These are phyloP conservation scores for Callaeas wilsoni DNA, from an alignment of 2,113 vertebrate species.

Conservation along the genomic window DNA sequence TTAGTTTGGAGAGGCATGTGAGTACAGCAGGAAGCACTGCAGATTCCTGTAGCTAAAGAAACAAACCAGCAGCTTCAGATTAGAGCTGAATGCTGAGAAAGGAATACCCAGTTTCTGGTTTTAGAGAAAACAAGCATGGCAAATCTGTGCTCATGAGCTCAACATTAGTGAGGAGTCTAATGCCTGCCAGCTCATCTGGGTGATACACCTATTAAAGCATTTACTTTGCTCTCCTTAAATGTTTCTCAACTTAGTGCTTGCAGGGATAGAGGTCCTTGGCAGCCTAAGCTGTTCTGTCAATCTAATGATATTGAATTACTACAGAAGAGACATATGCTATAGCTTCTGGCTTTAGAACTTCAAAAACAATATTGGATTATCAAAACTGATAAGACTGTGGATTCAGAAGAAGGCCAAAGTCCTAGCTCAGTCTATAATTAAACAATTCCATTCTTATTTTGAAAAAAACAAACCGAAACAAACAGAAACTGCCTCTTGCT, in stretches of 20 bases:
- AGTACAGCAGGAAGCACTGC: neutral
- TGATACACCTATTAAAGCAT: neutral
- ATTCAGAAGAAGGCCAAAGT: neutral
- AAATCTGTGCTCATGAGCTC: neutral
- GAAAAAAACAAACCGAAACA: neutral
- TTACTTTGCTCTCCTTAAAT: neutral
- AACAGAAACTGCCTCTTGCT: slow-evolving; percentile 25
- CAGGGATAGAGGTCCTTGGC: neutral
- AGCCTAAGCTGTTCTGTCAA: neutral
- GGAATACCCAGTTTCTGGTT: neutral
- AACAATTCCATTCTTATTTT: slow-evolving; percentile 4
- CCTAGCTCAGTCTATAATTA: neutral
- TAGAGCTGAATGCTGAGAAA: neutral
- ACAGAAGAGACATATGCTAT: neutral
- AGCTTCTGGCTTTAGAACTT: neutral
- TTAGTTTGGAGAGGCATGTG: neutral
- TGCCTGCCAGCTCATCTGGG: neutral
- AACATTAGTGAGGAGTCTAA: neutral
- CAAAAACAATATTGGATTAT: neutral
- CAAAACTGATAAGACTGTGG: neutral
- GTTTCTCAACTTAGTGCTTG: neutral
- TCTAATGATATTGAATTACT: neutral
- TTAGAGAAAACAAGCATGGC: neutral
- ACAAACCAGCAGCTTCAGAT: neutral
- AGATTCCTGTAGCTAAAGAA: neutral